Conservation (phyloP, 2,113 vertebrate species). For the Myxocyprinus asiaticus region DNA sequence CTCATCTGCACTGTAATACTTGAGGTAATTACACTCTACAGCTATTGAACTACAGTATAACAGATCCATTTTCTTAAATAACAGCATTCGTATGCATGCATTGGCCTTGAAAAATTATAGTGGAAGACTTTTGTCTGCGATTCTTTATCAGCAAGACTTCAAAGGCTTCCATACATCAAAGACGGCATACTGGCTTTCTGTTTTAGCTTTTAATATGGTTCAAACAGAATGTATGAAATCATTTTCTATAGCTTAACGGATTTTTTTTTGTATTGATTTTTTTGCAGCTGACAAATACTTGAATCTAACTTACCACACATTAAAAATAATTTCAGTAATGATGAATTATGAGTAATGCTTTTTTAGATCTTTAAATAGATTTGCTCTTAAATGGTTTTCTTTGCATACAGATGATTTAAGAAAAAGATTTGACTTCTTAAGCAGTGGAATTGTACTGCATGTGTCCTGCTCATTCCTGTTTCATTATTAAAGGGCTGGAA, state of each 20-base stretch:
- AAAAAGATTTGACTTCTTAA: constrained; percentile 7
- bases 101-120: background rate
- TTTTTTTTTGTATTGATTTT: too few species aligned
- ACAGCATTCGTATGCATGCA: background rate
- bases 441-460: background rate
- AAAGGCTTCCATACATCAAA: constrained; percentile 8
- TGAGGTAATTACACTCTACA: constrained; percentile 76
- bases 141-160: too few species aligned
- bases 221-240: too few species aligned
- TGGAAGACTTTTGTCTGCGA: constrained; percentile 9
- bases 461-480: constrained; percentile 1
- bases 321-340: constrained; percentile 18
- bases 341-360: background rate
- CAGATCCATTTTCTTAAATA: background rate
- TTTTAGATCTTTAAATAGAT: constrained; percentile 20
- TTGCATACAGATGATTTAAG: background rate
- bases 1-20: constrained; percentile 96
- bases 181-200: background rate
- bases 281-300: constrained; percentile 11
- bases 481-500: constrained; percentile 8
- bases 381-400: constrained; percentile 21
- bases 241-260: too few species aligned
- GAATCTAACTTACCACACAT: constrained; percentile 10
- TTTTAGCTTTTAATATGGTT: background rate
- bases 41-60: background rate